These are phyloP conservation scores for Tragopan temminckii DNA, from an alignment of 2,797 vertebrate species.

Conservation along the genomic window DNA sequence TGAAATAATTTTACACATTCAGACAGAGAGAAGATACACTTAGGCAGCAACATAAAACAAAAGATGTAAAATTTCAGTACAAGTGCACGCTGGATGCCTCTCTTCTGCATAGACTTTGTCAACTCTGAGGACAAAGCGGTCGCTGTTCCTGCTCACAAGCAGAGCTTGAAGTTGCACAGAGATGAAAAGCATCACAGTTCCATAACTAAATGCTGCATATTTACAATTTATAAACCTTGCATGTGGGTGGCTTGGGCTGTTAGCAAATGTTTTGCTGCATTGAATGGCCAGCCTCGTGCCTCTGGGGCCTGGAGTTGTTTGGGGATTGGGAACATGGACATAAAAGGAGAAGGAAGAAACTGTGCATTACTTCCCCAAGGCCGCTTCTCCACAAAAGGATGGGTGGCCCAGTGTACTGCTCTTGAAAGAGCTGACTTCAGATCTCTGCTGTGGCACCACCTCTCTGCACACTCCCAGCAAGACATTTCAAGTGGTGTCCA, in stretches of 20 bases:
- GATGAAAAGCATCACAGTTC: constrained; percentile 37
- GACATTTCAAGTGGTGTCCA: not conserved
- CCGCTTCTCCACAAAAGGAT: not conserved
- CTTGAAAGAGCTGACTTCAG: not conserved
- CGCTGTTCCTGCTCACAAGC: not conserved
- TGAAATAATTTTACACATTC: not conserved
- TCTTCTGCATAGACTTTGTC: not conserved
- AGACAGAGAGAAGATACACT: not conserved
- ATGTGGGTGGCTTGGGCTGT: not conserved
- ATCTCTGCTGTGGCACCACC: not conserved
- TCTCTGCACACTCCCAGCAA: not conserved
- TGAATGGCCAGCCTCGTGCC: not conserved
- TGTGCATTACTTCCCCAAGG: not conserved
- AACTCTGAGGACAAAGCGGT: not conserved
- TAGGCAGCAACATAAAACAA: not conserved
- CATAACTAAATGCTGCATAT: not conserved
- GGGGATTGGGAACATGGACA: not conserved
- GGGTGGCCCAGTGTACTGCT: not conserved
- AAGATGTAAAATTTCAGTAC: not conserved
- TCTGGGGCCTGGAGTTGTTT: not conserved
- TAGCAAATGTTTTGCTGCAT: constrained; percentile 19
- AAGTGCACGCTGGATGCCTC: not conserved
- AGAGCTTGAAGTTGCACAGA: not conserved
- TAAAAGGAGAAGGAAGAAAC: constrained; percentile 24
- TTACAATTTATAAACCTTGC: not conserved